phyloP scores from a whole-genome alignment of 1,140 invertebrate species.

The Hyles vespertilio region DNA sequence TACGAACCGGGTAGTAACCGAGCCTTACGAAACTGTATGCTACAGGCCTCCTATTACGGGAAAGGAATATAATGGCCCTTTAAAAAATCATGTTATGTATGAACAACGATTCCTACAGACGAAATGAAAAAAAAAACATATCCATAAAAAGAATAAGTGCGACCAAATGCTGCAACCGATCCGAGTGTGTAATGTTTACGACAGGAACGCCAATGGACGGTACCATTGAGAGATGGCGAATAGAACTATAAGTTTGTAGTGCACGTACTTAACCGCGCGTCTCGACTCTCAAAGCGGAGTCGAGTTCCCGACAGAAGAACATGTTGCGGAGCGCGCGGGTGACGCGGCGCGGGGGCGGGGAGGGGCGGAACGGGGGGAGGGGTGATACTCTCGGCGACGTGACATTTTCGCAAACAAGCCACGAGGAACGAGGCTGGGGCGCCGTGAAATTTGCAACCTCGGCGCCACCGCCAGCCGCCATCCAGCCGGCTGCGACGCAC shows the following conservation, averaged over 20 bases:
- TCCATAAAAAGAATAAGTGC: too few relatives aligned
- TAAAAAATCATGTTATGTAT: too few relatives aligned
- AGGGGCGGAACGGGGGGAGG: conserved; percentile 16
- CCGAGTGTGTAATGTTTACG: too few relatives aligned
- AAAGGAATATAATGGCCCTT: too few relatives aligned
- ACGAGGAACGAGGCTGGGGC: conserved; percentile 34
- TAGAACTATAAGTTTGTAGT: conserved; percentile 26
- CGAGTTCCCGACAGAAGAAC: conserved; percentile 39
- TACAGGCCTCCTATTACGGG: too few relatives aligned
- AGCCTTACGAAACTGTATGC: too few relatives aligned
- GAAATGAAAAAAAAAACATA: too few relatives aligned
- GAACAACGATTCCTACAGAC: too few relatives aligned
- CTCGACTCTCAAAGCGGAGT: conserved; percentile 28
- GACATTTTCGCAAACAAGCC: conserved; percentile 66
- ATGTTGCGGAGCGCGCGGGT: conserved; percentile 28
- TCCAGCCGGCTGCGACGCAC: conserved; percentile 28
- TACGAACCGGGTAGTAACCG: too few relatives aligned
- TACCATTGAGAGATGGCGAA: conserved; percentile 4
- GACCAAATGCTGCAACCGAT: too few relatives aligned
- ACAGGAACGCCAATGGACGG: too few relatives aligned
- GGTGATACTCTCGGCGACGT: conserved; percentile 40
- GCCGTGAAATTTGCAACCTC: conserved; percentile 51
- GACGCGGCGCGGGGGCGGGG: conserved; percentile 11
- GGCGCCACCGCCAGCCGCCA: conserved; percentile 44
- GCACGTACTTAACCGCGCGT: conserved; percentile 27